phyloP scores from a whole-genome alignment of 2,797 vertebrate species.

The Anas flavirostris region DNA sequence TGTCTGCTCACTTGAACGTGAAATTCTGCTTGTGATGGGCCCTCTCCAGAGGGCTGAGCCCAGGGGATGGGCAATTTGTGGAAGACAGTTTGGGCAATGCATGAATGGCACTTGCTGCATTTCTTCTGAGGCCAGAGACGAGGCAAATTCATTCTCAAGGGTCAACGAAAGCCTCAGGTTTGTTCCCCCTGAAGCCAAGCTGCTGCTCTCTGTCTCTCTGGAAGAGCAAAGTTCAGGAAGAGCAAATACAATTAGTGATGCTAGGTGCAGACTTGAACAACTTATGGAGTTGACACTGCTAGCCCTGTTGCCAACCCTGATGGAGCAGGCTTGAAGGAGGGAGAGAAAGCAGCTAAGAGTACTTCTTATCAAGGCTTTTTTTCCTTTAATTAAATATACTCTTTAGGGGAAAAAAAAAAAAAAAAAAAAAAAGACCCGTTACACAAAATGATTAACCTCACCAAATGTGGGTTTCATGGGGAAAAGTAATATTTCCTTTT shows the following conservation, averaged over 20 bases:
- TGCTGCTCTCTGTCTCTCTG: background rate
- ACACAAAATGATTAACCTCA: conserved; percentile 8
- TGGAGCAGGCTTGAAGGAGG: background rate
- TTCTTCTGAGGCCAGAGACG: background rate
- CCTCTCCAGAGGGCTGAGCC: background rate
- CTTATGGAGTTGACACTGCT: background rate
- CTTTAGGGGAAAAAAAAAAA: no score
- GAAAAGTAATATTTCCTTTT: background rate
- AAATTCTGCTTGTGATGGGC: background rate
- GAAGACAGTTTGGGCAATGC: background rate
- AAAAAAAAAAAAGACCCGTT: background rate
- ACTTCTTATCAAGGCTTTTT: background rate
- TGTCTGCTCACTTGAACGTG: conserved; percentile 19
- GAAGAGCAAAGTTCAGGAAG: background rate
- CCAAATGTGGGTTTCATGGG: background rate
- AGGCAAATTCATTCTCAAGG: conserved; percentile 7
- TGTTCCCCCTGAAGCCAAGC: background rate
- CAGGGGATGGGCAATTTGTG: background rate
- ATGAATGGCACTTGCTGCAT: background rate
- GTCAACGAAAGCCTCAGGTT: background rate
- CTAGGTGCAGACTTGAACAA: background rate
- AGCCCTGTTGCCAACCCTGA: background rate
- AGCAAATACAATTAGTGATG: background rate
- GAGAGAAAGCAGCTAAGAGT: background rate
- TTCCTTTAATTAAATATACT: background rate